Base-by-base conservation (phyloP, 2,797 vertebrate species). In the Brachymystax lenok region DNA sequence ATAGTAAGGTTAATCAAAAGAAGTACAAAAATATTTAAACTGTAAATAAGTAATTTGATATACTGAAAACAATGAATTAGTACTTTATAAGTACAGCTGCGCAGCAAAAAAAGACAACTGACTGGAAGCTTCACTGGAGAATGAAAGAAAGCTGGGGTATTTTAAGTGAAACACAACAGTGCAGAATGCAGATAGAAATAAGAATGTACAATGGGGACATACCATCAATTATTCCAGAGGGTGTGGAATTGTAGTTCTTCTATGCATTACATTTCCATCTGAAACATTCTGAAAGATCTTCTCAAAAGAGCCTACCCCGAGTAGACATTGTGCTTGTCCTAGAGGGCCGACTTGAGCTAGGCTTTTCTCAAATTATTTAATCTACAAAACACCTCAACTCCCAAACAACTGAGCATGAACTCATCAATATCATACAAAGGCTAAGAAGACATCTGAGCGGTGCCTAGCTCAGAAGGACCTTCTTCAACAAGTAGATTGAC, bases 21-120 rank as follows among this genome's bases (percentile, higher is more conserved):
- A 77, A 81, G 63, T 66, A 54, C 27, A 66, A 94, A 93, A 93
- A 90, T 94, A 94, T 93, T 92, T 92, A 93, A 92, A 92, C 90
- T 91, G 91, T 92, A 86, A 86, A 40, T 40, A 40, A 40, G 35
- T 40, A 0, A 40, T 40, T 40, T 40, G 35, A 40, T 40, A 40
- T 10, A 40, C 35, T 40, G 35, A 90, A 88, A 90, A 78, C 66
- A 77, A 46, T 73, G 75, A 85, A 79, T 73, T 92, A 92, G 93
- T 85, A 92, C 93, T 90, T 93, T 79, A 81, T 73, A 90, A 89
- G 83, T 83, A 80, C 85, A 89, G 76, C 74, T 83, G 82, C 82
- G 87, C 54, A 87, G 84, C 78, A 79, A 76, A 30, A 69, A 40
- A 63, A 71, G 61, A 77, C 69, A 50, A 19, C 10, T 67, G 17